Base-by-base conservation (phyloP, 2,113 vertebrate genomes). In the Proteles cristata region DNA sequence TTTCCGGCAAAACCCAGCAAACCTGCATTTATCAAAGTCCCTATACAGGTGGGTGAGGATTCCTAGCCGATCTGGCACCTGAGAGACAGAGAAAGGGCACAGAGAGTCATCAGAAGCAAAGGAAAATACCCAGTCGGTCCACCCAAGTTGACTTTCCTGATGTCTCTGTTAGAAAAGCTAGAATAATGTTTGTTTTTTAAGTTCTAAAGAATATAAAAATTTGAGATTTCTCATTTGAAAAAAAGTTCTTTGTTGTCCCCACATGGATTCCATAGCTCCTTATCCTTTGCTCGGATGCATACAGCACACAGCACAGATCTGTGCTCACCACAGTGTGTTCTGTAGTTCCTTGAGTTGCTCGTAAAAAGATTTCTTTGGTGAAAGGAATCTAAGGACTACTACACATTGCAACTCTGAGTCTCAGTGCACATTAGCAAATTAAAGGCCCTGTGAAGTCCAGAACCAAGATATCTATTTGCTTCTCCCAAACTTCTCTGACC, bases 1-100 rank as follows among this genome's bases (percentile, higher is more conserved):
- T 94, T 98, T 99, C 97, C 88, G 99, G 98, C 99, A 99, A 94
- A 99, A 99, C 7, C 99, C 99, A 5, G 99, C 99, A 39, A 99
- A 99, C 82, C 98, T 98, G 93, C 99, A 98, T 98, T 99, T 99
- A 98, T 99, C 99, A 82, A 99, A 99, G 98, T 98, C 98, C 96
- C 98, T 98, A 97, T 99, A 99, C 77, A 99, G 98, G 61, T 99
- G 99, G 0, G 99, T 98, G 69, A 99, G 99, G 98, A 99, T 99
- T 7, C 99, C 99, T 98, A 99, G 98, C 77, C 99, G 98, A 97
- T 99, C 97, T 0, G 99, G 98, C 96, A 99, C 98, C 99, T 99
- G 98, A 28, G 65, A 39, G 14, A 74, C 25, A 79, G 31, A 86
- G 55, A 92, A 28, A 66, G 14, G 25, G 5, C 63, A 73, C 6